These are phyloP conservation scores for Aphodius sticticus DNA, from an alignment of 2,888 invertebrate species.

Conservation along the genomic window DNA sequence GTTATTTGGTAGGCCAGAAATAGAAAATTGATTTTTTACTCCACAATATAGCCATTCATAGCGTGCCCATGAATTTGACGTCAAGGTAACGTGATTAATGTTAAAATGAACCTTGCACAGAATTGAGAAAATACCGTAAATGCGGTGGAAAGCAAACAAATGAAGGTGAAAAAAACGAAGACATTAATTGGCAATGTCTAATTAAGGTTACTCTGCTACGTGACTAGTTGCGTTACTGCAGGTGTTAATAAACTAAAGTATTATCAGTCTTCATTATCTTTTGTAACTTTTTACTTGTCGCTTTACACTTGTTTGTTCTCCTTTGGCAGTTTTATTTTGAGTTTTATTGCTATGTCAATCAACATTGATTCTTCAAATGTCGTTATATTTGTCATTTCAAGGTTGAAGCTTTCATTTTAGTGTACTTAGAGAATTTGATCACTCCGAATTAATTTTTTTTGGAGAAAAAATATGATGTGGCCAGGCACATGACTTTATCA, in stretches of 20 bases:
- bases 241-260: background rate
- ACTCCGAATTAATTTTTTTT: too few species aligned
- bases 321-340: too few species aligned
- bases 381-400: too few species aligned
- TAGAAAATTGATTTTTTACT: background rate
- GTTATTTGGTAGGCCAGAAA: background rate
- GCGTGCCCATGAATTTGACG: background rate
- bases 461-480: too few species aligned
- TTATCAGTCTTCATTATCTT: too few species aligned
- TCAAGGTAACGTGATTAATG: background rate
- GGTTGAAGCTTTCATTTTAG: too few species aligned
- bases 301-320: too few species aligned
- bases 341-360: too few species aligned
- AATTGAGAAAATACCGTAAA: background rate
- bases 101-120: background rate
- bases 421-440: too few species aligned
- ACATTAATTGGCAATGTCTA: background rate
- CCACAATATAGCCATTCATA: background rate
- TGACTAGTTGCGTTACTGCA: background rate
- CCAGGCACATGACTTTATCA: too few species aligned
- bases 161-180: background rate
- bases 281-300: too few species aligned
- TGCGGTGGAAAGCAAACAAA: background rate
- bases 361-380: too few species aligned
- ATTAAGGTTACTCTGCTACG: background rate